Evolutionary conservation across 2,888 invertebrate genomes (phyloP).

Genomic region (Syrista parreyssii): DNA sequence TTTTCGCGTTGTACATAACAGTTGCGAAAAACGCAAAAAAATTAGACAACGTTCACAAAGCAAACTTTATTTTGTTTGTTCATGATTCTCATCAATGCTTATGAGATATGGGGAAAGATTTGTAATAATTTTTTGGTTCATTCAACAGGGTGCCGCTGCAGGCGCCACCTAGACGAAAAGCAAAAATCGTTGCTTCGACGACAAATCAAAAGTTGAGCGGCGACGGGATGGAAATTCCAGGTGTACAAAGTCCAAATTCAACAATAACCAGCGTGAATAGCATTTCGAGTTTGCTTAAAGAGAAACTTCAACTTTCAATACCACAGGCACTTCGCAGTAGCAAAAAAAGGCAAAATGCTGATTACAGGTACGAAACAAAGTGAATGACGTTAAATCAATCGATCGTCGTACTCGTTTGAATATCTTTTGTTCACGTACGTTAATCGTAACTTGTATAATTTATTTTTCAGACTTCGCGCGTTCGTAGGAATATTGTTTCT

Average conservation of each 20-base stretch:
- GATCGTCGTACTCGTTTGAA: background rate
- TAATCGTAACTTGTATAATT: constrained; percentile 12
- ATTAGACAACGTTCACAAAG: no score
- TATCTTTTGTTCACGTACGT: background rate
- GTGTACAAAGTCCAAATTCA: constrained; percentile 77
- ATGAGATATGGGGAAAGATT: background rate
- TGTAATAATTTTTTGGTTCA: background rate
- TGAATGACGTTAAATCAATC: background rate
- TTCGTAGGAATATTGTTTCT: constrained; percentile 86
- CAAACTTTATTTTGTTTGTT: no score
- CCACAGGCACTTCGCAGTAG: constrained; percentile 59
- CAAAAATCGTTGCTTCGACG: constrained; percentile 72
- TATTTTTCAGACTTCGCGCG: constrained; percentile 77
- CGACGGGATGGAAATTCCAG: constrained; percentile 70
- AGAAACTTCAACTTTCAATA: constrained; percentile 78
- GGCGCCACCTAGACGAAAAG: constrained; percentile 72
- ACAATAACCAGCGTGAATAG: constrained; percentile 89
- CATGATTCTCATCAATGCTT: no score
- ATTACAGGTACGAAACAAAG: constrained; percentile 51
- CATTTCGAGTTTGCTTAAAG: constrained; percentile 83
- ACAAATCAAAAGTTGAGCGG: constrained; percentile 69
- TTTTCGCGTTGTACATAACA: no score
- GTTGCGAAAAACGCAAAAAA: no score
- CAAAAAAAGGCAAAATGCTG: constrained; percentile 60
- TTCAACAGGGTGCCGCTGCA: constrained; percentile 71